Conservation (phyloP, 2,113 vertebrate species). For the Carlito syrichta region DNA sequence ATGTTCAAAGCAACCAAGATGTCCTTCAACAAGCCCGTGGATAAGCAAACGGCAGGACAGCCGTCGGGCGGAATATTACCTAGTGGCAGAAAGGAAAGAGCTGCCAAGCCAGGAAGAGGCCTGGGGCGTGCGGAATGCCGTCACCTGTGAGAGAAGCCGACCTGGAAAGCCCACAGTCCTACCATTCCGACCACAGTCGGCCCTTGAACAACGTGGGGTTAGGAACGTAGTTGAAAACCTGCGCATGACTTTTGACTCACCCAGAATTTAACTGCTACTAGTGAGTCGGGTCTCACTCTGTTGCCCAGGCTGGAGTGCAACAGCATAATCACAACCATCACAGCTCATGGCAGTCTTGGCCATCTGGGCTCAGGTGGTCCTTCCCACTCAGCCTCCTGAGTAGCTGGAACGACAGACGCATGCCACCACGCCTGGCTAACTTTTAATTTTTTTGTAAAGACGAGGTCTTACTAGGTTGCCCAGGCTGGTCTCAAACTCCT, state of each 20-base stretch:
- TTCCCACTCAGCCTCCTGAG: too few relatives aligned
- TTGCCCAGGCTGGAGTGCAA: too few relatives aligned
- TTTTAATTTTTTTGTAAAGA: too few relatives aligned
- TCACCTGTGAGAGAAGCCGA: not conserved
- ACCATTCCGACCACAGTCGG: not conserved
- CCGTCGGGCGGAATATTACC: not conserved
- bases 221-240: not conserved
- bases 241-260: not conserved
- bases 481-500: too few relatives aligned
- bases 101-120: not conserved
- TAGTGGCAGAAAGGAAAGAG: not conserved
- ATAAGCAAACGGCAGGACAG: not conserved
- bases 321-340: too few relatives aligned
- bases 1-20: conserved; percentile 26
- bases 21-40: not conserved
- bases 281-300: too few relatives aligned
- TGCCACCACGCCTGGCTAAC: too few relatives aligned
- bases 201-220: not conserved
- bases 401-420: too few relatives aligned
- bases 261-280: not conserved
- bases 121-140: too few relatives aligned
- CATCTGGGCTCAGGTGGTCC: too few relatives aligned
- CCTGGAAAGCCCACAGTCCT: not conserved
- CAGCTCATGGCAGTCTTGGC: too few relatives aligned
- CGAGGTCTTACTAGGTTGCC: too few relatives aligned